Base-by-base conservation (phyloP, 2,888 invertebrate genomes). In the Thera obeliscata region DNA sequence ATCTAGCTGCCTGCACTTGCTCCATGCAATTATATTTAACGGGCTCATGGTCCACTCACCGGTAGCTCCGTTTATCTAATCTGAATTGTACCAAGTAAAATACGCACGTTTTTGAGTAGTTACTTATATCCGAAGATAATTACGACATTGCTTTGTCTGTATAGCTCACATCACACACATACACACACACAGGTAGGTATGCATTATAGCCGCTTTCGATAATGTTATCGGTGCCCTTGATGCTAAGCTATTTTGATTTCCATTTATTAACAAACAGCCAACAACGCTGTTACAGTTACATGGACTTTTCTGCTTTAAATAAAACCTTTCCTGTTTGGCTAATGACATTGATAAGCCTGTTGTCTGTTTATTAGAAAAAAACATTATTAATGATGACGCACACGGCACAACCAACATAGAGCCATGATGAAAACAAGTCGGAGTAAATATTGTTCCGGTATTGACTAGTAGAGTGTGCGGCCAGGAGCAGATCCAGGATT, bases 151-250 rank as follows among this genome's bases (percentile, higher is more conserved):
- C 74, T 75, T 76, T 77, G 68, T 64, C 66, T 67, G 60, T 72
- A 71, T 70, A 71, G 70, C 75, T 52, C 38, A 5, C 38, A 38
- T 22, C 38, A 38, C 38, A 38, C 38, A 38, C 38, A 38, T n/a
- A 12, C 52, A 52, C 52, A 33, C 52, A 52, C 52, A 52, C 9
- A 52, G 52, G 52, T 52, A 52, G 52, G 52, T 52, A 8, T 52
- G 52, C 52, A 70, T 76, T 74, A 74, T 73, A 66, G 52, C 70
- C 70, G 74, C 75, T 68, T 76, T 78, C 68, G 77, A 80, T 78
- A 78, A 69, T 67, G 79, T 76, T 82, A 83, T 79, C 78, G 72
- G 71, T 80, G 78, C 76, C 84, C 83, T 84, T 84, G 79, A 66
- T 66, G 69, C 62, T 72, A 72, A 74, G 74, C 72, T 74, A 74